phyloP scores from a whole-genome alignment of 2,113 vertebrate species.

The Brachionichthys hirsutus region DNA sequence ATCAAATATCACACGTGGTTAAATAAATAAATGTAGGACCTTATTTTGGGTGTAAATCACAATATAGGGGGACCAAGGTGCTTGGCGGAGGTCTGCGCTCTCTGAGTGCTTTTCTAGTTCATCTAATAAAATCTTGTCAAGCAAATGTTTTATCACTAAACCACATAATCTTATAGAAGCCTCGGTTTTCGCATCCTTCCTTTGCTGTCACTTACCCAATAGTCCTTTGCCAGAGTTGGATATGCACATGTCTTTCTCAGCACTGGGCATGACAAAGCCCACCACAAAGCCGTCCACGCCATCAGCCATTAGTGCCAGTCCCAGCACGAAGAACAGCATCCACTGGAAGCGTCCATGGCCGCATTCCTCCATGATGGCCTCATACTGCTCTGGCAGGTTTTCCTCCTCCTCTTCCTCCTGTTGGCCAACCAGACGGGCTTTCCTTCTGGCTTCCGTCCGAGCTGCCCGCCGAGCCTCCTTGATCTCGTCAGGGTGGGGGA shows the following conservation, averaged over 20 bases:
- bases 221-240: conserved; percentile 94
- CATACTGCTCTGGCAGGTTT: conserved; percentile 90
- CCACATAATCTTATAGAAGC: no score
- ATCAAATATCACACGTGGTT: no score
- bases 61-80: no score
- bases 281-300: conserved; percentile 97
- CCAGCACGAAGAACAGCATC: conserved; percentile 91
- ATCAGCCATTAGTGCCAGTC: conserved; percentile 95
- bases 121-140: no score
- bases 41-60: no score
- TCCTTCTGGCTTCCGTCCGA: conserved; percentile 84
- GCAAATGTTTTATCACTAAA: no score
- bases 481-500: conserved; percentile 93
- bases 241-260: conserved; percentile 98
- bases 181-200: neutral
- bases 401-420: conserved; percentile 83
- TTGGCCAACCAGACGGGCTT: conserved; percentile 83
- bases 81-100: no score
- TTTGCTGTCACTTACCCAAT: conserved; percentile 85
- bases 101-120: no score
- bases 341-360: conserved; percentile 97
- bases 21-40: no score
- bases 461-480: conserved; percentile 85
- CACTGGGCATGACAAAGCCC: conserved; percentile 93
- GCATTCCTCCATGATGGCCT: conserved; percentile 95